Evolutionary conservation across 1,140 invertebrate species (phyloP), one percentile per base, ranked within the genome.

Genomic region (Ditylenchus dipsaci): DNA sequence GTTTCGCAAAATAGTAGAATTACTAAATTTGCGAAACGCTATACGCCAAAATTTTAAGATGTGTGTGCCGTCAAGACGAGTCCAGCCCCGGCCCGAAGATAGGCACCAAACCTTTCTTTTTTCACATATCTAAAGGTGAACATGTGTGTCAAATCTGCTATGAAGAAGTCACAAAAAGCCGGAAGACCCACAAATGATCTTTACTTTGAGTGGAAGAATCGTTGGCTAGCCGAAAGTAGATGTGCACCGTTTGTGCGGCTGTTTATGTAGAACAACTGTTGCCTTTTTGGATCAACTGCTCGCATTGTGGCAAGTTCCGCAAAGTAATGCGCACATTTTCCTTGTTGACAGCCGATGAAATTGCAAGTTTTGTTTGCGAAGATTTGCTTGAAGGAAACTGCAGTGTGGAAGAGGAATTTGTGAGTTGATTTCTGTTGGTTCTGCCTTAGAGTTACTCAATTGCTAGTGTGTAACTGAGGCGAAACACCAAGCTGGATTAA

Each of bases 221-320:
- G 63, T 26, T 78, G 77, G 77, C 53, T 75, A 23, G 56, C 68
- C 19, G 69, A 76, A 23, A 76, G 63, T 57, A 19, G 77, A 53
- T 76, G 78, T 60, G 38, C 70, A 13, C 84, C 63, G 68, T 68
- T 49, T 59, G 27, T 81, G 17, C 67, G 70, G 29, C 61, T 72
- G 15, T 84, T 75, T 69, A 79, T 84, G 69, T 69, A 15, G 84
- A 85, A 65, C 75, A 83, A 62, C 43, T 83, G 21, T 68, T 85
- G 27, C 83, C 84, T n/a, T 85, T n/a, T 71, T 85, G 84, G 84
- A 65, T 83, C 1, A 74, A 82, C 66, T 85, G 84, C 75, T 75
- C 33, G 0, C 38, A 63, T 0, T 85, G 84, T 76, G 63, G 73
- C 3, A 84, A 84, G 53, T 85, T 84, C 82, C 67, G 84, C 27